Percentiles rank a stretch among this genome's conserved stretches.
Conservation (phyloP, 2,797 vertebrate genomes). For the Pogonophryne albipinna region DNA sequence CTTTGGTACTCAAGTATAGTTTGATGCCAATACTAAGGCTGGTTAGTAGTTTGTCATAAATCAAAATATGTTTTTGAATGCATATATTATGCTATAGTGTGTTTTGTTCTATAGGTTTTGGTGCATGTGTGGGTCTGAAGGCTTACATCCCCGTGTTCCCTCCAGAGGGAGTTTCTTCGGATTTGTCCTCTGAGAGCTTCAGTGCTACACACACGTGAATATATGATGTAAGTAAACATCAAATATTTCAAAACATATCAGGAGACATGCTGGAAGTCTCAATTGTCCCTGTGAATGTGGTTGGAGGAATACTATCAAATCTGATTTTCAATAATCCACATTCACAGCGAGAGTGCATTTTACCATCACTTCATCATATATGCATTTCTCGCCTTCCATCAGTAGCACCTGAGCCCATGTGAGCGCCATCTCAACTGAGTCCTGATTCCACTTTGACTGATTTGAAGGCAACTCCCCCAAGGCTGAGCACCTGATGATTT, state of each 20-base stretch:
- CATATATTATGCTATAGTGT: no score
- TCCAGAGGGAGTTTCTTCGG: no score
- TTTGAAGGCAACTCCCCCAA: slow-evolving; percentile 32
- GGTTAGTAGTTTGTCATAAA: no score
- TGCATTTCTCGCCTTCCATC: slow-evolving; percentile 2
- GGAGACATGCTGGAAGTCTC: not conserved
- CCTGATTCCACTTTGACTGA: slow-evolving; percentile 32
- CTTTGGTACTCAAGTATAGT: no score
- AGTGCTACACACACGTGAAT: not conserved
- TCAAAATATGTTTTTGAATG: no score
- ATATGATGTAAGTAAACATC: not conserved
- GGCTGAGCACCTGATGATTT: slow-evolving; percentile 42
- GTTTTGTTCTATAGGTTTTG: no score
- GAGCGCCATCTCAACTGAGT: slow-evolving; percentile 12
- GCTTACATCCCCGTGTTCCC: no score
- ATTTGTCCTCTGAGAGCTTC: not conserved
- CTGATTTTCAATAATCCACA: slow-evolving; percentile 16
- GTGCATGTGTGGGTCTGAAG: no score
- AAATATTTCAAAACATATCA: slow-evolving; percentile 1
- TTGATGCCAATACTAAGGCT: no score
- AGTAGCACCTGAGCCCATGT: slow-evolving; percentile 29
- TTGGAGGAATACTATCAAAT: slow-evolving; percentile 12
- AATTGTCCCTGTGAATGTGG: not conserved
- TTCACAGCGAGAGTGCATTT: slow-evolving; percentile 18
- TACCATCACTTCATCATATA: slow-evolving; percentile 17